A percentile compares a stretch with the other conserved stretches of the same genome.
phyloP scores from a whole-genome alignment of 1,140 invertebrate genomes.

The Bombus fervidus region DNA sequence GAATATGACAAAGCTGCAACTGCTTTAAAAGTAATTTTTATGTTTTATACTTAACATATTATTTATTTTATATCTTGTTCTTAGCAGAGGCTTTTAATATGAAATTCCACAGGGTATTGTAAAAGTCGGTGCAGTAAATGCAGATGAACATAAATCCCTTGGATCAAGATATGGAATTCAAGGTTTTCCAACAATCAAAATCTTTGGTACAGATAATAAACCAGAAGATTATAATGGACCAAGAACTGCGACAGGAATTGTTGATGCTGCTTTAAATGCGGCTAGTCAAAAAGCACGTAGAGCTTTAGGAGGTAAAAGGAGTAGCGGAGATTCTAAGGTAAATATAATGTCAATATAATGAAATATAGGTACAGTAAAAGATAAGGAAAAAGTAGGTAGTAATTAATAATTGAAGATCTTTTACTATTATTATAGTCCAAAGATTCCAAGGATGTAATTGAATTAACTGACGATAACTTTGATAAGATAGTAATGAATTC shows the following conservation, averaged over 20 bases:
- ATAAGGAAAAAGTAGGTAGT: background rate
- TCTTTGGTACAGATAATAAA: constrained; percentile 93
- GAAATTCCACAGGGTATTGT: constrained; percentile 89
- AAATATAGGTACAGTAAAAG: background rate
- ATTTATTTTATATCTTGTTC: background rate
- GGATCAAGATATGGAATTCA: constrained; percentile 91
- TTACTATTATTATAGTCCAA: constrained; percentile 65
- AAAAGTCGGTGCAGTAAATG: constrained; percentile 97
- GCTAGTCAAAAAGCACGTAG: constrained; percentile 87
- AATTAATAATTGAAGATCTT: background rate
- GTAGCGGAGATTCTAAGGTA: constrained; percentile 75
- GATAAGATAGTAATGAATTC: constrained; percentile 94
- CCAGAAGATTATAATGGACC: constrained; percentile 94
- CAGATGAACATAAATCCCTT: constrained; percentile 93
- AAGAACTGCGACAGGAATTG: constrained; percentile 92
- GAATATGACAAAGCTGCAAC: constrained; percentile 95
- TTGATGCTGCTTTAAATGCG: constrained; percentile 91
- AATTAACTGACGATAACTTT: constrained; percentile 97
- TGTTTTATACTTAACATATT: constrained; percentile 1
- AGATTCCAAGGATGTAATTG: constrained; percentile 91
- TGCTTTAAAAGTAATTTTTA: constrained; percentile 89
- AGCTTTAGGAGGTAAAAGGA: constrained; percentile 85
- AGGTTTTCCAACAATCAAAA: constrained; percentile 98
- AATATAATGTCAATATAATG: background rate
- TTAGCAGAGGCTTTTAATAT: background rate